phyloP scores from a whole-genome alignment of 2,888 invertebrate species.

The Parelbella ahira region DNA sequence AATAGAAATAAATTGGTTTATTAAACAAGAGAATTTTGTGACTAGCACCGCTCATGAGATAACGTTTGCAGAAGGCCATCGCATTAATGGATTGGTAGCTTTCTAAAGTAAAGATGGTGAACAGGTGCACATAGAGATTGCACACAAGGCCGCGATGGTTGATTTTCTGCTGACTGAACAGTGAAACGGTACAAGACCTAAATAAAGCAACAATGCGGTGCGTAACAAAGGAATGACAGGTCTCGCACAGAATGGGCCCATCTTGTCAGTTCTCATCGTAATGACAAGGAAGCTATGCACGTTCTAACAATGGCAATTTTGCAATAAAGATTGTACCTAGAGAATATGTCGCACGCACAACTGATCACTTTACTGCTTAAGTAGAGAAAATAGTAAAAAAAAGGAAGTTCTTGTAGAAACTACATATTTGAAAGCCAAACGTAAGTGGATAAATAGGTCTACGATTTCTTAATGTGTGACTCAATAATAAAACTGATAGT shows the following conservation, averaged over 20 bases:
- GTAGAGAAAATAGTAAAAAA: constrained; percentile 18
- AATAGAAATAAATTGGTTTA: too few species aligned
- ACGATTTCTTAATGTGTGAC: too few species aligned
- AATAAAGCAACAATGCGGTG: constrained; percentile 51
- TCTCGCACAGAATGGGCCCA: constrained; percentile 38
- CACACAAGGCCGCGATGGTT: constrained; percentile 32
- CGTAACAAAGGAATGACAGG: constrained; percentile 66
- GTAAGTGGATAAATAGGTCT: too few species aligned
- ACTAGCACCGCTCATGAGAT: too few species aligned
- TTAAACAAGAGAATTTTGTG: too few species aligned
- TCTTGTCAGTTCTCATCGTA: constrained; percentile 45
- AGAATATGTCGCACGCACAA: constrained; percentile 30
- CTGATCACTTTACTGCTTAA: background rate
- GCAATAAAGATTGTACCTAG: constrained; percentile 35
- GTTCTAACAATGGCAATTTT: constrained; percentile 42
- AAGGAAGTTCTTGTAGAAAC: background rate
- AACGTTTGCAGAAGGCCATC: too few species aligned
- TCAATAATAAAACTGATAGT: background rate
- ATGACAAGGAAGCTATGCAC: constrained; percentile 45
- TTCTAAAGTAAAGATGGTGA: constrained; percentile 13
- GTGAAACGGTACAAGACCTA: constrained; percentile 48
- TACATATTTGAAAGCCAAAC: background rate
- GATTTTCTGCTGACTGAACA: constrained; percentile 34
- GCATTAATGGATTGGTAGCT: constrained; percentile 13
- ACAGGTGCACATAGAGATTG: constrained; percentile 11